Evolutionary conservation across 2,888 invertebrate species (phyloP).

Genomic region (Folsomia candida): DNA sequence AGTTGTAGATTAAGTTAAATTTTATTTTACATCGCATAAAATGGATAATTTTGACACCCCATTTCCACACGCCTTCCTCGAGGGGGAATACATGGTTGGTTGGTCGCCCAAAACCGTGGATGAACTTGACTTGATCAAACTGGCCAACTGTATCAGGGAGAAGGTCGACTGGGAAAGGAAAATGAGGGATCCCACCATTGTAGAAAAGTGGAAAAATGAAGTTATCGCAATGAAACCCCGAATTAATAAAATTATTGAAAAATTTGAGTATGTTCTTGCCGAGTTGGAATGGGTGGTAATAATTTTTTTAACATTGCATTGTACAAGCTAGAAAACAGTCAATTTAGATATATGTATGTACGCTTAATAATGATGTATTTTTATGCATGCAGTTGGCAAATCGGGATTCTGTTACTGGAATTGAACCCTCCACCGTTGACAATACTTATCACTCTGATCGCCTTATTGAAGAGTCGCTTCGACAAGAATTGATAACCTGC

Average conservation of each 20-base stretch:
- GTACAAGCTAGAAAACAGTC: no score
- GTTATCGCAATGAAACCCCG: neutral
- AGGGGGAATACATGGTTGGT: neutral
- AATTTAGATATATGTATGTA: no score
- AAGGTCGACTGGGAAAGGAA: slow-evolving; percentile 16
- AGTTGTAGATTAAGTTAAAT: no score
- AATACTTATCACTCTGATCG: slow-evolving; percentile 12
- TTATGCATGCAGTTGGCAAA: no score
- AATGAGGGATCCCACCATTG: slow-evolving; percentile 13
- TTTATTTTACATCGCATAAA: no score
- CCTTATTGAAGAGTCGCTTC: neutral
- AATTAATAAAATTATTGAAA: neutral
- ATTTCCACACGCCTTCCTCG: neutral
- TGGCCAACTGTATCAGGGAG: neutral
- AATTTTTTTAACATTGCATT: no score
- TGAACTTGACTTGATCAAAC: slow-evolving; percentile 5
- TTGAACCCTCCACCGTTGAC: slow-evolving; percentile 18
- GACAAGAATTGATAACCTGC: neutral
- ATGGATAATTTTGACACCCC: neutral
- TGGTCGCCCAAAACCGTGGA: neutral
- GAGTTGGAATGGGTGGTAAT: slow-evolving; percentile 6
- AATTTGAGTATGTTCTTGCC: slow-evolving; percentile 2
- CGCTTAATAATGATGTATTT: no score
- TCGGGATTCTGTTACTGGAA: neutral
- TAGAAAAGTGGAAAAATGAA: slow-evolving; percentile 16